Evolutionary conservation across 2,797 vertebrate genomes (phyloP).

Genomic region (Leptodactylus fallax): DNA sequence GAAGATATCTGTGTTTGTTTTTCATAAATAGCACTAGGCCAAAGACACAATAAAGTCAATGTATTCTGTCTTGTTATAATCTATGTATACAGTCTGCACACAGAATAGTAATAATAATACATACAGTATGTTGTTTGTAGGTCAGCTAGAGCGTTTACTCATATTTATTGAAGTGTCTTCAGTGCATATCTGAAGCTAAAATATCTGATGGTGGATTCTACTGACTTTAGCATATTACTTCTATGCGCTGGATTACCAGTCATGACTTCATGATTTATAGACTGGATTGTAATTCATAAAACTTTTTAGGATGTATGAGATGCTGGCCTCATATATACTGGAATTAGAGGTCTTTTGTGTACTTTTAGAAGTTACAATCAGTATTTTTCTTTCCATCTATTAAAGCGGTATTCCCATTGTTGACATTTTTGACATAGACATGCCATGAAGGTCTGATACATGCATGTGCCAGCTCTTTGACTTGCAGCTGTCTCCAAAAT

Average conservation of each 20-base stretch:
- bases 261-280: neutral
- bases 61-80: neutral
- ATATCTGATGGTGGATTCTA: neutral
- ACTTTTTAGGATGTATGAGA: too few species aligned
- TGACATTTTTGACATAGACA: too few species aligned
- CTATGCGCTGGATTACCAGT: neutral
- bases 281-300: neutral
- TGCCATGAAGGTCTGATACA: too few species aligned
- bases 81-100: too few species aligned
- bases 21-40: conserved; percentile 25
- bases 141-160: neutral
- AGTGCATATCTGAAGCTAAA: too few species aligned
- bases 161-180: neutral
- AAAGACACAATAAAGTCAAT: conserved; percentile 25
- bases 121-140: neutral
- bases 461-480: too few species aligned
- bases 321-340: too few species aligned
- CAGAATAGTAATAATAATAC: neutral
- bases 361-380: too few species aligned
- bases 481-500: too few species aligned
- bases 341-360: too few species aligned
- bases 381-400: too few species aligned
- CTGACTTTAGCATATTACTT: neutral
- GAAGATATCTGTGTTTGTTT: neutral
- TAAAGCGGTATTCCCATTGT: too few species aligned